Evolutionary conservation across 1,140 invertebrate species (phyloP).

Genomic region (Meloidogyne floridensis): DNA sequence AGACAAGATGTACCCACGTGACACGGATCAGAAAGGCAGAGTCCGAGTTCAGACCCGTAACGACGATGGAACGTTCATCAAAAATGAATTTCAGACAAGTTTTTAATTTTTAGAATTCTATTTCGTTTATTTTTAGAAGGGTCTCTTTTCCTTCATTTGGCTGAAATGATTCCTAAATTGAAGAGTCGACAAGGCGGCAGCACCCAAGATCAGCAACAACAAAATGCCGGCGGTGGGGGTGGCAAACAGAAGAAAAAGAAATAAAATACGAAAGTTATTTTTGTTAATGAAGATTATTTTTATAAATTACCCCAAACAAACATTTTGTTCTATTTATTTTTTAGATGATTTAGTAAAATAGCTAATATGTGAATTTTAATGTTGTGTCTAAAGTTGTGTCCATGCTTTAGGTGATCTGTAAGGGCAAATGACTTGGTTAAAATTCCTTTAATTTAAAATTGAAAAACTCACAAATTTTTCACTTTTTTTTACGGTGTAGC

Average conservation of each 20-base stretch:
- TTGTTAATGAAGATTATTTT: no score
- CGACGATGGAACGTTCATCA: conserved; percentile 80
- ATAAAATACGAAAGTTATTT: neutral
- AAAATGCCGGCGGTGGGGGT: neutral
- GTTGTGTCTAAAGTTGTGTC: no score
- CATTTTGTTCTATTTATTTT: no score
- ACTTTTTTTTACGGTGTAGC: no score
- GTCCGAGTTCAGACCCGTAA: conserved; percentile 88
- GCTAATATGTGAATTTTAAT: no score
- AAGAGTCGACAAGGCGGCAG: conserved; percentile 72
- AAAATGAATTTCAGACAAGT: conserved; percentile 76
- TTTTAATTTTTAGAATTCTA: neutral
- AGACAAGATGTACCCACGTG: conserved; percentile 85
- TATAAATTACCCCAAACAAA: no score
- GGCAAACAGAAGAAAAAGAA: conserved; percentile 11
- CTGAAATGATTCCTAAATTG: conserved; percentile 85
- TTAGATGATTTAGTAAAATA: no score
- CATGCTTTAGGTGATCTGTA: no score
- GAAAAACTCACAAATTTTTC: no score
- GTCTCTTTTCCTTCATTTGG: conserved; percentile 76
- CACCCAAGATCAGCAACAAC: neutral
- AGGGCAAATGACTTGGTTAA: no score
- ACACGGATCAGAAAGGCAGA: conserved; percentile 78
- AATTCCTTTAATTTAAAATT: no score
- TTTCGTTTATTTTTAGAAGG: conserved; percentile 71